Conservation (phyloP, 2,113 vertebrate species). For the Myiopsitta monachus region DNA sequence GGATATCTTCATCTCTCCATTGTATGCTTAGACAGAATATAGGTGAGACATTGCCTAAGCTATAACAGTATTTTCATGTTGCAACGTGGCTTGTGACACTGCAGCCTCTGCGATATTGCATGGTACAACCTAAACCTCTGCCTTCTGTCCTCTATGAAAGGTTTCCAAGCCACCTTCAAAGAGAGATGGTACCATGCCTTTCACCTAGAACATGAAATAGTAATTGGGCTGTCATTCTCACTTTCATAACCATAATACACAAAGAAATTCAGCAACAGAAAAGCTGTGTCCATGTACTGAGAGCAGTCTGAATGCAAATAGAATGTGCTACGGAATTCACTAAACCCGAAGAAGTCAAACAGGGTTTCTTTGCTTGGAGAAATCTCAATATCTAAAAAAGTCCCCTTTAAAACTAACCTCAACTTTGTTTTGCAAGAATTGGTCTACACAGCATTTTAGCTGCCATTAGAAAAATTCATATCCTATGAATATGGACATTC, state of each 20-base stretch:
- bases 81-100: neutral
- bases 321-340: accelerated
- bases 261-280: neutral
- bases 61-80: neutral
- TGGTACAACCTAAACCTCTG: neutral
- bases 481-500: neutral
- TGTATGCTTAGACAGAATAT: neutral
- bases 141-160: neutral
- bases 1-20: neutral
- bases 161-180: neutral
- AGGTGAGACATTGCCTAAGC: neutral
- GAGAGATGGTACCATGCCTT: neutral
- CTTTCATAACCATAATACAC: neutral
- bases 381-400: neutral
- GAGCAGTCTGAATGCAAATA: neutral
- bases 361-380: neutral
- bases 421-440: neutral
- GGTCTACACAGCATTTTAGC: neutral
- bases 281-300: neutral
- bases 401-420: neutral
- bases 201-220: neutral
- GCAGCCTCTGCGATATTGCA: neutral
- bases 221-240: neutral
- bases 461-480: neutral
- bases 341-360: neutral